phyloP scores from a whole-genome alignment of 1,140 invertebrate species.

The Neodiprion lecontei region DNA sequence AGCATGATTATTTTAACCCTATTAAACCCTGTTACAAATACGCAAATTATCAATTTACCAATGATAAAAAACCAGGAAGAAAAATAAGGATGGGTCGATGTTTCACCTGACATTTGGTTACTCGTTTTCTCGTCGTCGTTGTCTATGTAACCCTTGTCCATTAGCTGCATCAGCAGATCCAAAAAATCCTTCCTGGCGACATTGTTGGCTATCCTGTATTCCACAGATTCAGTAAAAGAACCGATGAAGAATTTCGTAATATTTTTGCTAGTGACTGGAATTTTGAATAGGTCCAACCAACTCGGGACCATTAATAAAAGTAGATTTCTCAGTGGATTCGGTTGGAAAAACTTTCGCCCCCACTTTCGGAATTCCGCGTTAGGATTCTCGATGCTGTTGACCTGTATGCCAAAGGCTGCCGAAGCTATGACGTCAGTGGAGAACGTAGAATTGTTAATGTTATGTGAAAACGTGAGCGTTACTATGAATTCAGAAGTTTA shows the following conservation, averaged over 20 bases:
- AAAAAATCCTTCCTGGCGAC: conserved; percentile 56
- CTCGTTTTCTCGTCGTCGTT: conserved; percentile 12
- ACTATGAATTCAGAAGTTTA: too few relatives aligned
- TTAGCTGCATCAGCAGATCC: conserved; percentile 43
- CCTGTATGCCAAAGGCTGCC: conserved; percentile 65
- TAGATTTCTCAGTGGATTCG: conserved; percentile 40
- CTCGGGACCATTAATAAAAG: conserved; percentile 21
- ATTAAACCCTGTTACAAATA: conserved; percentile 54
- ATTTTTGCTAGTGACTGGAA: conserved; percentile 26
- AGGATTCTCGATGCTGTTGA: conserved; percentile 62
- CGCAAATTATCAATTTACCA: background rate
- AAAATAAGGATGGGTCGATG: conserved; percentile 27
- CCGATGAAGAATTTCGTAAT: conserved; percentile 56
- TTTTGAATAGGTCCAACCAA: conserved; percentile 23
- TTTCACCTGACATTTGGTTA: conserved; percentile 19
- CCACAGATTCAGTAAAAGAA: conserved; percentile 62
- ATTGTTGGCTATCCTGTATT: conserved; percentile 55
- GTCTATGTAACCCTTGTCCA: conserved; percentile 35
- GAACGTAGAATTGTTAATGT: conserved; percentile 41
- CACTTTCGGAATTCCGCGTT: conserved; percentile 38
- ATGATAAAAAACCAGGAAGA: background rate
- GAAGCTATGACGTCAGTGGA: conserved; percentile 67
- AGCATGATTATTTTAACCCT: conserved; percentile 35
- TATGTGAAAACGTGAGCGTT: too few relatives aligned
- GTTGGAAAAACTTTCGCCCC: conserved; percentile 36